Conservation (phyloP, 2,113 vertebrate genomes). For the Spermophilus dauricus region DNA sequence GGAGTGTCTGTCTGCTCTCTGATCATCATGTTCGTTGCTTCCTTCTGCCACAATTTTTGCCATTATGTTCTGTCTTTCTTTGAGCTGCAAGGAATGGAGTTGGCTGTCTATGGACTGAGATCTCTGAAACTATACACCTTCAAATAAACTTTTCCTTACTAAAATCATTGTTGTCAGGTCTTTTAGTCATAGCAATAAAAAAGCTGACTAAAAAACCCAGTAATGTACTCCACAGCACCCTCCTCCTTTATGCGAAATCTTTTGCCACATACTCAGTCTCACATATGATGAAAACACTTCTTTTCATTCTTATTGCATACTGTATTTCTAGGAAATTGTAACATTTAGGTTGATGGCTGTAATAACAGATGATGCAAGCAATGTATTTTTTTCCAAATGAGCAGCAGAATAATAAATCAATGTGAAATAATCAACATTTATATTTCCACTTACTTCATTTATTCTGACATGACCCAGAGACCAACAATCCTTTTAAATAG, state of each 20-base stretch:
- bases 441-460: neutral
- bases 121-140: no score
- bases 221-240: neutral
- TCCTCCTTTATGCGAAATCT: neutral
- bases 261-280: neutral
- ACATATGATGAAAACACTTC: neutral
- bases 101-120: no score
- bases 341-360: neutral
- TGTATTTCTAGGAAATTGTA: neutral
- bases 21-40: no score
- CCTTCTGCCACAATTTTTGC: no score
- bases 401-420: neutral
- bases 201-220: no score
- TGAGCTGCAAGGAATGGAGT: no score
- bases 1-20: no score
- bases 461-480: neutral
- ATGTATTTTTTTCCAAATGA: neutral
- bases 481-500: neutral
- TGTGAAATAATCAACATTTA: constrained; percentile 3
- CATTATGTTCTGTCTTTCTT: no score
- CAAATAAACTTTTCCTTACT: no score
- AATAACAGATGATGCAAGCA: neutral
- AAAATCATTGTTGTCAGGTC: no score
- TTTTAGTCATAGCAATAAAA: no score
- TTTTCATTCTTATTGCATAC: neutral